Evolutionary conservation across 2,113 vertebrate species (phyloP), one percentile per base, ranked within the genome.

Genomic region (Colistium nudipinnis): DNA sequence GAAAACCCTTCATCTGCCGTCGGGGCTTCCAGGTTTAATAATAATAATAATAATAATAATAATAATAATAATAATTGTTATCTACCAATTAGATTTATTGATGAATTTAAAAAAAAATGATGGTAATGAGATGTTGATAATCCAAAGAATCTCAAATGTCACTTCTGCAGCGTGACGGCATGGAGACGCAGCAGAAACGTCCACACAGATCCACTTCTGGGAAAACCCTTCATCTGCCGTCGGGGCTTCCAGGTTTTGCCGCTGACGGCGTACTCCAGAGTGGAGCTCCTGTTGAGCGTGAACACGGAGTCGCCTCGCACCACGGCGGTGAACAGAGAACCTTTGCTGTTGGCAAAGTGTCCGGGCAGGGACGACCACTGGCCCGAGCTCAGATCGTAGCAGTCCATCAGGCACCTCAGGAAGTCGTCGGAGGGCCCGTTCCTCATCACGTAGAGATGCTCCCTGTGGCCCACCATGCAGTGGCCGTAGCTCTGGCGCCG

Each of bases 351-450:
- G 48, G 95, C 62, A 4, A 95, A 97, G 82, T 96, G 95, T 38
- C 96, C 96, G 0, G 95, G 92, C 44, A 98, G 76, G 2, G 94
- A 88, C 0, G 91, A 94, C 96, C 96, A 98, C 82, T 96, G 95
- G 44, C 86, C 93, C 0, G 92, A 93, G 0, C 83, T 94, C 38
- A 97, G 87, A 78, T 93, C 95, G 70, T 95, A 95, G 63, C 94
- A 94, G 74, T 98, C 96, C 1, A 98, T 94, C 78, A 93, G 68
- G 0, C 96, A 97, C 1, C 94, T 85, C 57, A 98, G 36, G 77
- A 98, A 98, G 76, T 98, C 96, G 0, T 96, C 96, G 0, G 91
- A 94, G 1, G 96, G 96, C 1, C 96, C 96, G 0, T 98, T 97
- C 12, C 96, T 92, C 87, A 98, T 94, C 47, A 97, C 69, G 0